phyloP scores from a whole-genome alignment of 2,113 vertebrate genomes.

The Laticauda colubrina region DNA sequence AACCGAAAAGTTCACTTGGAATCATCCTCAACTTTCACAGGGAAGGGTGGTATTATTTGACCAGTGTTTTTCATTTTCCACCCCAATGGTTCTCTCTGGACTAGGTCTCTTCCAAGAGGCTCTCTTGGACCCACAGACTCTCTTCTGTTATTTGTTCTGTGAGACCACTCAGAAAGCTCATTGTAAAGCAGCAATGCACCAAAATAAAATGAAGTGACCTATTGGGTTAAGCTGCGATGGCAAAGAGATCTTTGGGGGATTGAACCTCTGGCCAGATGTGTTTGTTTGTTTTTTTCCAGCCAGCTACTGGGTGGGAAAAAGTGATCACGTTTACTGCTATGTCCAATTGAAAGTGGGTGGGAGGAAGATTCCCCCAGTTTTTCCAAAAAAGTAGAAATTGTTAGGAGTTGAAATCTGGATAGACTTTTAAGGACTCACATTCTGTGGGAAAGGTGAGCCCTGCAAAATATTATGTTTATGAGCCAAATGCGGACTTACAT shows the following conservation, averaged over 20 bases:
- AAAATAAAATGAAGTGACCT: not conserved
- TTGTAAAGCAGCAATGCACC: not conserved
- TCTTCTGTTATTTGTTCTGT: not conserved
- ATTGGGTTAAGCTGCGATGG: not conserved
- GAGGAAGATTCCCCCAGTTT: not conserved
- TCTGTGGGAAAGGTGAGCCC: not conserved
- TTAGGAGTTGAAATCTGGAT: not conserved
- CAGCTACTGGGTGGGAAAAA: not conserved
- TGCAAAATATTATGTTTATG: not conserved
- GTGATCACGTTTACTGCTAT: not conserved
- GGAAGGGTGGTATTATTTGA: not conserved
- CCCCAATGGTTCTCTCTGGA: not conserved
- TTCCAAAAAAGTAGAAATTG: not conserved
- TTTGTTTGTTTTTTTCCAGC: not conserved
- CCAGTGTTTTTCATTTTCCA: not conserved
- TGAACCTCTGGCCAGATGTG: not conserved
- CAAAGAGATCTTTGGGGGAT: not conserved
- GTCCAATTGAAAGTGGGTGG: not conserved
- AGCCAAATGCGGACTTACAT: too few species aligned
- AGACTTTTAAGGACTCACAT: not conserved
- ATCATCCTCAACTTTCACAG: not conserved
- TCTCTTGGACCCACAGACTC: too few species aligned
- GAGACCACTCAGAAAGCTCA: not conserved
- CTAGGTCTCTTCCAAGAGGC: not conserved
- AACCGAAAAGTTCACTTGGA: not conserved